These are phyloP conservation scores for Pseudomyrmex dendroicus DNA, from an alignment of 1,140 invertebrate genomes.

Conservation along the genomic window DNA sequence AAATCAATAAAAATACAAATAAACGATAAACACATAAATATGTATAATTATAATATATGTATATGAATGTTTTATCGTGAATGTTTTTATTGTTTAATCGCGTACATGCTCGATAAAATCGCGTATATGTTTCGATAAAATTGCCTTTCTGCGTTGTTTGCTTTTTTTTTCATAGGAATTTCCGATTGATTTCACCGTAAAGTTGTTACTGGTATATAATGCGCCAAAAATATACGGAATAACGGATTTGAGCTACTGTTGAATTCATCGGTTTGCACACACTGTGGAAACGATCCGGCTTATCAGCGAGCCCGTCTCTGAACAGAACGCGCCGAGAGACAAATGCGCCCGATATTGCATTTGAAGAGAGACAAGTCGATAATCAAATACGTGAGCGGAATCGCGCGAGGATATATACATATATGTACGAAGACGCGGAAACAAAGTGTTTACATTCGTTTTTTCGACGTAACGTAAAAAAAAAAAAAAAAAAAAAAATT, in stretches of 20 bases:
- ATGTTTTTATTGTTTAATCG: too few relatives aligned
- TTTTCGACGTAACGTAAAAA: conserved; percentile 23
- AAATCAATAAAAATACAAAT: too few relatives aligned
- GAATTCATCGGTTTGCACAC: conserved; percentile 34
- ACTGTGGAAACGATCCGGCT: not conserved
- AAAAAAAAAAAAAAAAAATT: too few relatives aligned
- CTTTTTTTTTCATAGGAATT: not conserved
- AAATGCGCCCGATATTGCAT: conserved; percentile 36
- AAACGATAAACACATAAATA: too few relatives aligned
- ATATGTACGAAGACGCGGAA: conserved; percentile 7
- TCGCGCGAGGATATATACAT: not conserved
- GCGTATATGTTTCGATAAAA: not conserved
- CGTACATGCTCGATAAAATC: too few relatives aligned
- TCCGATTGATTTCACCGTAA: conserved; percentile 24
- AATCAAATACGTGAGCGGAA: conserved; percentile 56
- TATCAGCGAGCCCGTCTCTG: conserved; percentile 16
- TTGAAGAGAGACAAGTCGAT: conserved; percentile 51
- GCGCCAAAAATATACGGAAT: conserved; percentile 17
- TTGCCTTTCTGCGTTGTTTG: not conserved
- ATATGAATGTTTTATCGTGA: too few relatives aligned
- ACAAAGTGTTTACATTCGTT: conserved; percentile 1
- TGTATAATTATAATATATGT: too few relatives aligned
- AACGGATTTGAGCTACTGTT: conserved; percentile 20
- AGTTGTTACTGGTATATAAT: conserved; percentile 19
- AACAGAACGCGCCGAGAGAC: conserved; percentile 2